A percentile compares a stretch with the other conserved stretches of the same genome.
phyloP scores from a whole-genome alignment of 2,888 invertebrate genomes.

The Ectropis crepuscularia region DNA sequence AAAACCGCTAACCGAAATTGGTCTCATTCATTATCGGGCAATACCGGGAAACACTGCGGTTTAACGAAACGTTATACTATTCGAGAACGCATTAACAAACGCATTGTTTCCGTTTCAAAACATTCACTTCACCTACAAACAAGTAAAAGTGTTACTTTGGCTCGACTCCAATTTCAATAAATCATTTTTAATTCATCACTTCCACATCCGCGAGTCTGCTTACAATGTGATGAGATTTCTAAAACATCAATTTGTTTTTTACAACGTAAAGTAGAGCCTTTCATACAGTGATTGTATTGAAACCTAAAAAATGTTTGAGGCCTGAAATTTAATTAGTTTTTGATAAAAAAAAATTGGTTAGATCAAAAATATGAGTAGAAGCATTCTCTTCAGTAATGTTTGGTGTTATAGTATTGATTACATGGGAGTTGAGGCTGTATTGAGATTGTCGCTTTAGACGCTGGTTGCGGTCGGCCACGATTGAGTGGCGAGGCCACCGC shows the following conservation, averaged over 20 bases:
- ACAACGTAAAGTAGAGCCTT: slow-evolving; percentile 12
- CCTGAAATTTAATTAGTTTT: slow-evolving; percentile 22
- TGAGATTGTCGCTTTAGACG: slow-evolving; percentile 47
- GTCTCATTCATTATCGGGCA: slow-evolving; percentile 67
- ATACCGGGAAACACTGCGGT: slow-evolving; percentile 62
- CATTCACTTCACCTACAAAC: slow-evolving; percentile 34
- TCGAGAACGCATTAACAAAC: slow-evolving; percentile 23
- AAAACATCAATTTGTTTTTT: slow-evolving; percentile 33
- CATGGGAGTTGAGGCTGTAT: slow-evolving; percentile 38
- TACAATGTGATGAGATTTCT: slow-evolving; percentile 32
- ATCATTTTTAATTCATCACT: slow-evolving; percentile 34
- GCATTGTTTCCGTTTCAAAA: slow-evolving; percentile 26
- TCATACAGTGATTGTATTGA: slow-evolving; percentile 15
- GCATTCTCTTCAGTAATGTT: slow-evolving; percentile 23
- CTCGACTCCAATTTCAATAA: slow-evolving; percentile 31
- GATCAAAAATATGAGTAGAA: slow-evolving; percentile 23
- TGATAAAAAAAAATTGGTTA: slow-evolving; percentile 26
- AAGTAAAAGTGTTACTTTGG: slow-evolving; percentile 32
- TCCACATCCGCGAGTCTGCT: slow-evolving; percentile 25
- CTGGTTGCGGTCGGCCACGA: slow-evolving; percentile 48
- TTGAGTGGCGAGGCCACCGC: slow-evolving; percentile 52
- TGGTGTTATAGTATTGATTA: slow-evolving; percentile 25
- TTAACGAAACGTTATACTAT: slow-evolving; percentile 61
- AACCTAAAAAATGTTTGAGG: slow-evolving; percentile 21
- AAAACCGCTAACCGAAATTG: slow-evolving; percentile 76